Percentiles rank a stretch among this genome's conserved stretches.
Evolutionary conservation across 2,888 invertebrate species (phyloP).

Genomic region (Drosophila mercatorum): DNA sequence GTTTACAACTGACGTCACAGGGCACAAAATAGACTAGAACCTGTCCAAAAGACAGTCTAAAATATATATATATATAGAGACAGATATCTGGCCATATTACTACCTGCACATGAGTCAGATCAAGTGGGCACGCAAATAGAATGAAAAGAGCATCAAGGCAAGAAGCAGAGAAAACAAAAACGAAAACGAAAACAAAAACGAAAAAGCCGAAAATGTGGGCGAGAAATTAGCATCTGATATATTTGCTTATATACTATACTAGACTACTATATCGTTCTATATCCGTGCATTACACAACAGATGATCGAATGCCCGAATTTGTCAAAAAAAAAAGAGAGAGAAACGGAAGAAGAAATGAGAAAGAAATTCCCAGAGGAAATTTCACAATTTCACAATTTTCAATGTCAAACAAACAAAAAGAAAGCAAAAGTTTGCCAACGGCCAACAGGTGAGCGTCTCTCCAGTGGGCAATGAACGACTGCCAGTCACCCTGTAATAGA

Average conservation of each 20-base stretch:
- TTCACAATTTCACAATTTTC: constrained; percentile 42
- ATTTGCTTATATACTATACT: constrained; percentile 10
- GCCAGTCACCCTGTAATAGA: neutral
- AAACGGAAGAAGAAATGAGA: too few species aligned
- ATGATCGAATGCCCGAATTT: constrained; percentile 21
- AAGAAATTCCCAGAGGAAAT: constrained; percentile 1
- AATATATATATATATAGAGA: constrained; percentile 6
- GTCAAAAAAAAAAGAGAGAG: constrained; percentile 7
- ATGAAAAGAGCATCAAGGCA: neutral
- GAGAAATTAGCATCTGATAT: constrained; percentile 47
- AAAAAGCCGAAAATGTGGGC: constrained; percentile 41
- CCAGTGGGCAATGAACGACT: neutral
- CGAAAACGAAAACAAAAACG: too few species aligned
- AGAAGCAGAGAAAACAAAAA: neutral
- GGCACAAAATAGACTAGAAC: constrained; percentile 21
- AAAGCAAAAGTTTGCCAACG: constrained; percentile 46
- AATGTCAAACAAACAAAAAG: constrained; percentile 54
- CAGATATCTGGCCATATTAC: constrained; percentile 12
- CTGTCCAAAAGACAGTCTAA: constrained; percentile 34
- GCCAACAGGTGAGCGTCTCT: neutral
- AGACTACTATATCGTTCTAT: constrained; percentile 43
- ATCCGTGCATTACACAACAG: constrained; percentile 55
- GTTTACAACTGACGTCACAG: constrained; percentile 25
- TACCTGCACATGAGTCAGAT: constrained; percentile 33
- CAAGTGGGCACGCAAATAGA: constrained; percentile 30